Percentiles rank a stretch among this genome's conserved stretches.
Evolutionary conservation across 23 tunicate genomes (phyloP).

Genomic region (Aplidium turbinatum): DNA sequence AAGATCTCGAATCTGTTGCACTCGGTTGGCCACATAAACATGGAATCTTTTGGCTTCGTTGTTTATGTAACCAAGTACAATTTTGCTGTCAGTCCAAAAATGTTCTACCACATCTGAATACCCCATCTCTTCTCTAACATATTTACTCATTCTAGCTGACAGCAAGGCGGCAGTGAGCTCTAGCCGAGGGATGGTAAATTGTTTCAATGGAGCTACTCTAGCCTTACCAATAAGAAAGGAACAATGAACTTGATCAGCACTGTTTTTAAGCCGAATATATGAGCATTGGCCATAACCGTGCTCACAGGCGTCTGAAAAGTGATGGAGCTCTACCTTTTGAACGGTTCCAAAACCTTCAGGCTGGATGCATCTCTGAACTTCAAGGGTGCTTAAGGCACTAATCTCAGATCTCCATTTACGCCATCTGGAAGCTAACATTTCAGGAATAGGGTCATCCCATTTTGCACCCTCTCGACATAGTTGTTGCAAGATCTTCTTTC

Average conservation of each 20-base stretch:
- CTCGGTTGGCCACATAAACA: slow-evolving; percentile 22
- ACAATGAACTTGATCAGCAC: slow-evolving; percentile 5
- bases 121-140: neutral
- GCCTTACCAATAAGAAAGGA: slow-evolving; percentile 34
- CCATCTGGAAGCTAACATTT: slow-evolving; percentile 3
- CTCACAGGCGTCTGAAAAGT: slow-evolving; percentile 30
- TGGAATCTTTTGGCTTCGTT: slow-evolving; percentile 22
- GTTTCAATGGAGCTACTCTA: slow-evolving; percentile 32
- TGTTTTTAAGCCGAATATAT: slow-evolving; percentile 14
- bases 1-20: slow-evolving; percentile 28
- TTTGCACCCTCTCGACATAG: slow-evolving; percentile 2
- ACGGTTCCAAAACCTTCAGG: slow-evolving; percentile 24
- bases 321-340: slow-evolving; percentile 2
- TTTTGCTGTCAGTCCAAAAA: slow-evolving; percentile 22
- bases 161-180: slow-evolving; percentile 22
- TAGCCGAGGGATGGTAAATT: slow-evolving; percentile 20
- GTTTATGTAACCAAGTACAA: slow-evolving; percentile 13
- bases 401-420: slow-evolving; percentile 14
- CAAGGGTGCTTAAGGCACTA: neutral
- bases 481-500: slow-evolving; percentile 11
- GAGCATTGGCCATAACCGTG: slow-evolving; percentile 32
- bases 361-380: slow-evolving; percentile 23
- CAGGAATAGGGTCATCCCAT: slow-evolving; percentile 18
- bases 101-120: neutral
- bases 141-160: slow-evolving; percentile 7